A percentile compares a stretch with the other conserved stretches of the same genome.
These are phyloP conservation scores for Rana temporaria DNA, from an alignment of 2,113 vertebrate genomes.

Conservation along the genomic window DNA sequence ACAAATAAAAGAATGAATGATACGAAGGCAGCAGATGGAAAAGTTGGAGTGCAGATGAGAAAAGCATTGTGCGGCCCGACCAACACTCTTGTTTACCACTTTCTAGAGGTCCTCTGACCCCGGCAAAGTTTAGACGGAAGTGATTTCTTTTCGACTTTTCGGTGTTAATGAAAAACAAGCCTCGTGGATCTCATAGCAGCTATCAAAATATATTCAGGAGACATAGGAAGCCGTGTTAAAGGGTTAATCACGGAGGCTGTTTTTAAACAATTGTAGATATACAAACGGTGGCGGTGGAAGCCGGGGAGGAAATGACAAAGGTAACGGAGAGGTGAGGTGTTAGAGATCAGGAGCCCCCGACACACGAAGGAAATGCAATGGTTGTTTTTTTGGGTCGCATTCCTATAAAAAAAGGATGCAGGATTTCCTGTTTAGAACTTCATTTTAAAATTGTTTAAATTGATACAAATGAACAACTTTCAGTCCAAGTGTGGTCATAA, in stretches of 20 bases:
- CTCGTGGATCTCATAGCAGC: slow-evolving; percentile 73
- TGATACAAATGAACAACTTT: slow-evolving; percentile 31
- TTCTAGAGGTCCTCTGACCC: slow-evolving; percentile 71
- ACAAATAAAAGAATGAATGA: no score
- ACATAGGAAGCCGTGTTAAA: slow-evolving; percentile 75
- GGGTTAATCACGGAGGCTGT: slow-evolving; percentile 68
- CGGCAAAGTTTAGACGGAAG: slow-evolving; percentile 69
- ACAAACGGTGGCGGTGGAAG: slow-evolving; percentile 73
- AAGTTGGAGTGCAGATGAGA: slow-evolving; percentile 60
- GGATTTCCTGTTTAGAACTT: slow-evolving; percentile 56
- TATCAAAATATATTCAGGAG: slow-evolving; percentile 80
- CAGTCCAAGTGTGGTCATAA: slow-evolving; percentile 24
- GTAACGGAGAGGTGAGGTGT: slow-evolving; percentile 63
- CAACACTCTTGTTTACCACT: slow-evolving; percentile 70
- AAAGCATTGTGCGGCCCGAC: slow-evolving; percentile 64
- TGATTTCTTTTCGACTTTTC: slow-evolving; percentile 72
- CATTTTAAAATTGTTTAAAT: slow-evolving; percentile 25
- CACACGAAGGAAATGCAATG: slow-evolving; percentile 56
- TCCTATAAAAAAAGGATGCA: slow-evolving; percentile 51
- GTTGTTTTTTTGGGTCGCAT: slow-evolving; percentile 36
- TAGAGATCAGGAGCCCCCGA: slow-evolving; percentile 59
- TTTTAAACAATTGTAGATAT: slow-evolving; percentile 73
- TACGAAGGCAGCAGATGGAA: no score
- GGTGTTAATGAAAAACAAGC: slow-evolving; percentile 78
- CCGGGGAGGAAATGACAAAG: slow-evolving; percentile 67